Evolutionary conservation across 2,797 vertebrate species (phyloP).

Genomic region (Mormyrops boulengeri): DNA sequence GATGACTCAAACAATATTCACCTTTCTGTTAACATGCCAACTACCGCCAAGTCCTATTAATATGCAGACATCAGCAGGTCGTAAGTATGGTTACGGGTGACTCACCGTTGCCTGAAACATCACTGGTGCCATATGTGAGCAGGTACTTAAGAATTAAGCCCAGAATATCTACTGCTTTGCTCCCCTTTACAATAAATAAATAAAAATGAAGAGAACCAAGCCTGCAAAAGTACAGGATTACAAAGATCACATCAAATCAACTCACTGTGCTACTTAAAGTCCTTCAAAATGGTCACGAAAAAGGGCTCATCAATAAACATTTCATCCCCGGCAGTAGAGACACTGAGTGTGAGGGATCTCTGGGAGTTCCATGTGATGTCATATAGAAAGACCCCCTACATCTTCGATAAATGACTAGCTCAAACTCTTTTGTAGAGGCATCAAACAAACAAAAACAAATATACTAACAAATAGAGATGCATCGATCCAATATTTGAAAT

Average conservation of each 20-base stretch:
- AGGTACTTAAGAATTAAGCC: not conserved
- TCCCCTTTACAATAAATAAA: not conserved
- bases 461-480: not conserved
- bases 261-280: not conserved
- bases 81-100: not conserved
- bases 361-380: not conserved
- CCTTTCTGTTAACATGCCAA: not conserved
- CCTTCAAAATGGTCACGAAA: not conserved
- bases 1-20: not conserved
- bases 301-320: not conserved
- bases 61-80: not conserved
- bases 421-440: not conserved
- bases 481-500: too few relatives aligned
- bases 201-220: not conserved
- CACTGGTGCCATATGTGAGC: not conserved
- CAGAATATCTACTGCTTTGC: not conserved
- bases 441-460: not conserved
- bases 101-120: not conserved
- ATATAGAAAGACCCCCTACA: not conserved
- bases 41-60: not conserved
- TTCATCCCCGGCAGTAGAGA: not conserved
- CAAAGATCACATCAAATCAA: not conserved
- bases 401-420: not conserved
- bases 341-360: not conserved
- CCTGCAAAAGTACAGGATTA: not conserved